Conservation (phyloP, 2,113 vertebrate genomes). For the Sigmodon hispidus region DNA sequence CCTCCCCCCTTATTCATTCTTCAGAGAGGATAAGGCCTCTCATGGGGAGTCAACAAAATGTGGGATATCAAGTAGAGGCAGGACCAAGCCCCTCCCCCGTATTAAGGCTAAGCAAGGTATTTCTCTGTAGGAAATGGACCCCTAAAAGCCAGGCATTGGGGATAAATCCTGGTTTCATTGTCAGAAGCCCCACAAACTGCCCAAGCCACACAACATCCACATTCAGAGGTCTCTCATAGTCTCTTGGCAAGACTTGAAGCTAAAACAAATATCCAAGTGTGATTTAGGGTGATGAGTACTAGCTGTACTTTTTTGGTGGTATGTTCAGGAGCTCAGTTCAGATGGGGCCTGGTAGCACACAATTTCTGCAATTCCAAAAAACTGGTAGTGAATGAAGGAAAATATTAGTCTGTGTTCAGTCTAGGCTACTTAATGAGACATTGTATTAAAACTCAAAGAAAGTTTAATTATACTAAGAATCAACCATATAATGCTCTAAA, state of each 20-base stretch:
- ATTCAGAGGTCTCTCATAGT: not conserved
- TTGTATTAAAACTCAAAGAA: not conserved
- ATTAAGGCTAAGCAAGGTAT: no score
- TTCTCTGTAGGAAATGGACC: no score
- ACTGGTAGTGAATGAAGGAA: not conserved
- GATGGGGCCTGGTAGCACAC: not conserved
- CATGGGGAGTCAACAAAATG: no score
- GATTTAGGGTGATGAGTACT: slow-evolving; percentile 19
- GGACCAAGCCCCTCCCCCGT: no score
- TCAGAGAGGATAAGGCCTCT: no score
- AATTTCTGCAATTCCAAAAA: not conserved
- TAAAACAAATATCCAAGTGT: slow-evolving; percentile 39
- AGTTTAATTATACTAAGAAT: not conserved
- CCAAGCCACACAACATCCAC: no score
- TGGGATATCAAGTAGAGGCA: no score
- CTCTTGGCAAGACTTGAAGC: not conserved
- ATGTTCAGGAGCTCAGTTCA: not conserved
- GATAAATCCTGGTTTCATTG: no score
- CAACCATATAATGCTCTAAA: slow-evolving; percentile 2
- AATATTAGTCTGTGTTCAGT: not conserved
- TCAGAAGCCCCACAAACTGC: no score
- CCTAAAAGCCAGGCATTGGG: no score
- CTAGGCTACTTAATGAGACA: not conserved
- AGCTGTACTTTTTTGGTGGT: slow-evolving; percentile 7
- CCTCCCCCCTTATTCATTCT: no score